phyloP scores from a whole-genome alignment of 2,888 invertebrate genomes.

The Leptopilina myrica region DNA sequence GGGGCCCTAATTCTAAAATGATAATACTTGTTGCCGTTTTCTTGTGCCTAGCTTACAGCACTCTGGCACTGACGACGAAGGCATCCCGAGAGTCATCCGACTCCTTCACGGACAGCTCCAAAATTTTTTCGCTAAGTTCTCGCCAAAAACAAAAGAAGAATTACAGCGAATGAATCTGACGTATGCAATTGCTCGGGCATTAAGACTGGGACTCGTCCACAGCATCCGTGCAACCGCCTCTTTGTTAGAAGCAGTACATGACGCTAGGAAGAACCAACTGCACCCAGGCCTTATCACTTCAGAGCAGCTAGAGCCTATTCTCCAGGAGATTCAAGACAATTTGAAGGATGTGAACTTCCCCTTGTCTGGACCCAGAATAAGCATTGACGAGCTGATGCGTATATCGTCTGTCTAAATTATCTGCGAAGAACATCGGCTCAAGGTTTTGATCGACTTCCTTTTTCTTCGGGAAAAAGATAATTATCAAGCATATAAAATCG shows the following conservation, averaged over 20 bases:
- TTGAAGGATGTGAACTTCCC: neutral
- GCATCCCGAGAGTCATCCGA: no score
- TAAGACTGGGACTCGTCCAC: neutral
- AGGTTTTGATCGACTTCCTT: neutral
- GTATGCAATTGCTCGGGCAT: neutral
- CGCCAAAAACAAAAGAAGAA: neutral
- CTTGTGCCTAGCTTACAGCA: no score
- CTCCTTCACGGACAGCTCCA: no score
- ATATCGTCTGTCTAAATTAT: neutral
- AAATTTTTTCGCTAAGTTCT: no score
- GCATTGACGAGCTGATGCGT: neutral
- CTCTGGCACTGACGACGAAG: no score
- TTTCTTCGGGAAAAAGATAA: neutral
- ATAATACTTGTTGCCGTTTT: neutral
- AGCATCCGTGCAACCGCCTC: neutral
- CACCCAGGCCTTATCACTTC: neutral
- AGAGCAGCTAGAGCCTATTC: neutral
- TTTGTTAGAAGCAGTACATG: neutral
- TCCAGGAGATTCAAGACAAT: neutral
- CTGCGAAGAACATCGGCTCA: neutral
- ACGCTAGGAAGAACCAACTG: neutral
- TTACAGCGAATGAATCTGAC: neutral
- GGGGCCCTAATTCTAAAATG: no score
- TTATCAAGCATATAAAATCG: neutral
- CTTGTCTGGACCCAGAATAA: neutral